Evolutionary conservation across 2,797 vertebrate genomes (phyloP).

Genomic region (Pachyuromys duprasi): DNA sequence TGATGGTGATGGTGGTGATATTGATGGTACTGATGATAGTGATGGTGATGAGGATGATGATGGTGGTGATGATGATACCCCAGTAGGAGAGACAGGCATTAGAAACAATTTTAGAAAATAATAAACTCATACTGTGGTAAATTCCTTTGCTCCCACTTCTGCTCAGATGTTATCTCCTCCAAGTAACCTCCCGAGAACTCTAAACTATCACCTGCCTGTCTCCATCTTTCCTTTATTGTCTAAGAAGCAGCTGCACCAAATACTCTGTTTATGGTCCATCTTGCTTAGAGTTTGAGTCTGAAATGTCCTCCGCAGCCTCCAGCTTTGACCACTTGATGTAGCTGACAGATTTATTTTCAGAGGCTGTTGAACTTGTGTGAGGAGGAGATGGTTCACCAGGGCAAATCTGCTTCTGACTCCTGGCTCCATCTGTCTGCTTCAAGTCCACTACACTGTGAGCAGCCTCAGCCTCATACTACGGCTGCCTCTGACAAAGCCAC

Average conservation of each 20-base stretch:
- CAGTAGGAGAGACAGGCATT: neutral
- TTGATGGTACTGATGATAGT: neutral
- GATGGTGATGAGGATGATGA: fast-evolving
- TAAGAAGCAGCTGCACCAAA: no score
- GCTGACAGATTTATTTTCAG: neutral
- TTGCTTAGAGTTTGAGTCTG: neutral
- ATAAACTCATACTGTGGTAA: no score
- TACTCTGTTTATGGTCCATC: neutral
- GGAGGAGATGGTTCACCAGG: neutral
- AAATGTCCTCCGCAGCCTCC: neutral
- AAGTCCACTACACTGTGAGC: neutral
- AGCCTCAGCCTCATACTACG: neutral
- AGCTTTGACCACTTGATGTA: neutral
- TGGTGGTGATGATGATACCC: neutral
- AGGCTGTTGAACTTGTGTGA: neutral
- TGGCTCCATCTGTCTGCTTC: neutral
- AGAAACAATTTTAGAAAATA: neutral
- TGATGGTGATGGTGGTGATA: fast-evolving
- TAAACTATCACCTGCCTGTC: neutral
- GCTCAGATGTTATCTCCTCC: neutral
- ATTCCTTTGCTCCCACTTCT: neutral
- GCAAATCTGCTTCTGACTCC: neutral
- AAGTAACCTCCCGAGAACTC: neutral
- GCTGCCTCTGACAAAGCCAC: neutral
- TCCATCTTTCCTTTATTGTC: neutral